Base-by-base conservation (phyloP, 2,113 vertebrate genomes). In the Kryptolebias marmoratus region DNA sequence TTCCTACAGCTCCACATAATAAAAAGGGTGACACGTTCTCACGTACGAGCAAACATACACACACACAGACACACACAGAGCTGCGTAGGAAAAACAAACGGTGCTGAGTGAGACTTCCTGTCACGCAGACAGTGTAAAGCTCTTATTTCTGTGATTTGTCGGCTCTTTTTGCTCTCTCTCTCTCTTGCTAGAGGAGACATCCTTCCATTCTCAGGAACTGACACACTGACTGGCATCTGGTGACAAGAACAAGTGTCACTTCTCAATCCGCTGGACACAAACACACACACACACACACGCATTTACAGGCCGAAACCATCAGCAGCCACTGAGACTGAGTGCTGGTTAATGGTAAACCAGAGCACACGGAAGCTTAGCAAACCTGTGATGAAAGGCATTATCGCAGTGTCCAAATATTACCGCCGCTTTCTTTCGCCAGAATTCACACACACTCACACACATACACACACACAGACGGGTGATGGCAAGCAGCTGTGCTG, bases 61-160 rank as follows among this genome's bases (percentile, higher is more conserved):
- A 78, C 49, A 32, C 5, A 61, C 59, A 69, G 77, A 74, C 61
- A 44, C 50, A 77, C 49, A 73, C n/a, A 64, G 7, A 59, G 63
- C 48, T 27, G 42, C 44, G 39, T 45, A 84, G 70, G 75, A 79
- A 89, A 90, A 89, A 84, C 81, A 87, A 89, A 88, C 77, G 75
- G 73, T 64, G 64, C 77, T 67, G 84, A 86, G 79, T 82, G 86
- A 83, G 80, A 87, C 89, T 91, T 92, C 91, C 91, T 91, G 86
- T 91, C 86, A 81, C 42, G 49, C 79, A 81, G 60, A 90, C 84
- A 85, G 83, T 59, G 66, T 84, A 85, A 42, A 80, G 75, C 78
- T 81, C 78, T 85, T 67, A 80, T 89, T 84, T 82, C 74, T 79
- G 56, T 3, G 2, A 73, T 78, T 88, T 70, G 68, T 71, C 9